Base-by-base conservation (phyloP, 2,888 invertebrate species). In the Latheticus oryzae region DNA sequence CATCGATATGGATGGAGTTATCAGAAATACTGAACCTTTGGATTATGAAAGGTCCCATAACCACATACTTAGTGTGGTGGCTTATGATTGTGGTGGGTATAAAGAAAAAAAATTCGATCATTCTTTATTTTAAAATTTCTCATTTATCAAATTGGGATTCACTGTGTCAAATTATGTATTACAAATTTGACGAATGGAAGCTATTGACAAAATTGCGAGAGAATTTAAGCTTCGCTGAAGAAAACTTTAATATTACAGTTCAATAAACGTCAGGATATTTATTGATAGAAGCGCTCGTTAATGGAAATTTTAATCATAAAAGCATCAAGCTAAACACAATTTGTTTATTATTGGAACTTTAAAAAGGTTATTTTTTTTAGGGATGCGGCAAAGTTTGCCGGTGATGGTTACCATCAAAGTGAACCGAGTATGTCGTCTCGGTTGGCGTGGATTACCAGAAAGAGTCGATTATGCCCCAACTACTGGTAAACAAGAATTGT, bases 41-140 rank as follows among this genome's bases (percentile, higher is more conserved):
- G 95, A 96, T 71, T 96, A 93, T 80, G 93, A 93, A 76, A 85
- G 90, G 60, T 91, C 93, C 3, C 95, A 96, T 81, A 97, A 96
- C 79, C 96, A 97, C 82, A 97, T 98, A 68, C 82, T 99, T 40
- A 94, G 95, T 19, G 95, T 98, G 58, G 94, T 97, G 58, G 98
- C 98, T 1, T 95, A 94, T 76, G 98, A 98, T 80, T 98, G 98
- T 79, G 97, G 96, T 72, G 58, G 62, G 65, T 62, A 23, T 38
- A 15, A 40, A 45, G 2, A 42, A 21, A 28, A 37, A 19, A 21
- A n/a, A 21, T 1, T 16, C 26, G 13, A 11, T 7, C 1, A 17
- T 17, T 12, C 17, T 8, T 9, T n/a, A n/a, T n/a, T n/a, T n/a
- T n/a, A n/a, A n/a, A n/a, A n/a, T n/a, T n/a, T n/a, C n/a, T n/a